Evolutionary conservation across 1,140 invertebrate genomes (phyloP).

Genomic region (Triops cancriformis): DNA sequence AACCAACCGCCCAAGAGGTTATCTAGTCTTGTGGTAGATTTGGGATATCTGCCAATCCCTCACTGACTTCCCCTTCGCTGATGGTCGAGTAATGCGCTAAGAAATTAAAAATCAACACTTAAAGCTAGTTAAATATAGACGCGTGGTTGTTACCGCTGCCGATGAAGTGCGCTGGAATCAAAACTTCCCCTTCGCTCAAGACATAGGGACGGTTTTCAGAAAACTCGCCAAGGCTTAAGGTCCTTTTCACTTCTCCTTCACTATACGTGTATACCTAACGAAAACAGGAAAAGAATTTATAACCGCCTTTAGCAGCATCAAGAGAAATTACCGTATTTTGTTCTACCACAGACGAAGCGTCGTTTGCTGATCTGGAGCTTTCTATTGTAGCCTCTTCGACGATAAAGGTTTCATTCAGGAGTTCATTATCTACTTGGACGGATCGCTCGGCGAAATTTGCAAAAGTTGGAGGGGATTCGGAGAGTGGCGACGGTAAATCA

Average conservation of each 20-base stretch:
- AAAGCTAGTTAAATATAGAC: not conserved
- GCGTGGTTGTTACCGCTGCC: not conserved
- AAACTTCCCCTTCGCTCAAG: not conserved
- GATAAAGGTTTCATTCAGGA: not conserved
- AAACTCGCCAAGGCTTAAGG: not conserved
- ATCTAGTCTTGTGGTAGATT: not conserved
- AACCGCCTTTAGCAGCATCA: not conserved
- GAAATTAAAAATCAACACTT: not conserved
- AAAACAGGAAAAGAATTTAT: not conserved
- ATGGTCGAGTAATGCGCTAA: not conserved
- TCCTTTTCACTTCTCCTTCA: not conserved
- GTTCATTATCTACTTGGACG: not conserved
- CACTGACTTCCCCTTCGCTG: not conserved
- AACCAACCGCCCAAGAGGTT: not conserved
- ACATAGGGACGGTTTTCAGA: not conserved
- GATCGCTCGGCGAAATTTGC: not conserved
- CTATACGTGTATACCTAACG: not conserved
- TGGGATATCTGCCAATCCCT: not conserved
- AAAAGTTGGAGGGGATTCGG: not conserved
- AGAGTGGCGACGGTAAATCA: not conserved
- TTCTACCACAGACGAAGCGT: not conserved
- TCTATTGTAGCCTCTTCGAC: not conserved
- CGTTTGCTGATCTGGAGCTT: not conserved
- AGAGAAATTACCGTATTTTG: not conserved
- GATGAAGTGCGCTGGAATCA: not conserved